Conservation (phyloP, 53 echinoderm and acorn worm species). For the Luidia sarsii region DNA sequence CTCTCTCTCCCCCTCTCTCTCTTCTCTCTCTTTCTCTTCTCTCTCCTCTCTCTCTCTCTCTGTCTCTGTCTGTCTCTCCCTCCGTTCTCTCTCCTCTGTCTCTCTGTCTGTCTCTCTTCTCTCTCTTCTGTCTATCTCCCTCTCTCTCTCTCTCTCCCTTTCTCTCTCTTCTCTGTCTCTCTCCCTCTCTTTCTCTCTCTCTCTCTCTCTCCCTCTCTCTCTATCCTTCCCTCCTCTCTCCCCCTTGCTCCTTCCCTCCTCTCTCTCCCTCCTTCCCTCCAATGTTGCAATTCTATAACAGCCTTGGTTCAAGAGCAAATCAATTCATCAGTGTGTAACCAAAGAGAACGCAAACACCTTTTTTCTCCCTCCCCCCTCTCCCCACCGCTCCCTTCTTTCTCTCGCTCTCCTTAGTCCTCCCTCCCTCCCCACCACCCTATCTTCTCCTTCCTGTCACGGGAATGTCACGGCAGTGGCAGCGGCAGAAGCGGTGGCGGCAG, state of each 20-base stretch:
- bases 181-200: neutral
- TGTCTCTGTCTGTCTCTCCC: neutral
- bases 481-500: too few relatives aligned
- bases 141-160: neutral
- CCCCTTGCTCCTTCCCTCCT: neutral
- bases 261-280: neutral
- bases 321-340: slow-evolving; percentile 40
- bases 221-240: too few relatives aligned
- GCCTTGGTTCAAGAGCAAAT: slow-evolving; percentile 26
- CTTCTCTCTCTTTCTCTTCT: neutral
- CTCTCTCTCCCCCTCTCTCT: too few relatives aligned
- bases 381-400: neutral
- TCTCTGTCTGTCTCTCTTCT: neutral
- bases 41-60: too few relatives aligned
- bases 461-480: too few relatives aligned
- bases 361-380: neutral
- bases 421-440: neutral
- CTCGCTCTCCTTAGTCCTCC: too few relatives aligned
- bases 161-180: neutral
- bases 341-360: slow-evolving; percentile 37
- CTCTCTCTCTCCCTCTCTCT: neutral
- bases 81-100: neutral
- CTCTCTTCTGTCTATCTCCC: neutral
- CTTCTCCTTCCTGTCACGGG: neutral
- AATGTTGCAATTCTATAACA: neutral